Evolutionary conservation across 2,888 invertebrate species (phyloP).

Genomic region (Chaetoderma sp.): DNA sequence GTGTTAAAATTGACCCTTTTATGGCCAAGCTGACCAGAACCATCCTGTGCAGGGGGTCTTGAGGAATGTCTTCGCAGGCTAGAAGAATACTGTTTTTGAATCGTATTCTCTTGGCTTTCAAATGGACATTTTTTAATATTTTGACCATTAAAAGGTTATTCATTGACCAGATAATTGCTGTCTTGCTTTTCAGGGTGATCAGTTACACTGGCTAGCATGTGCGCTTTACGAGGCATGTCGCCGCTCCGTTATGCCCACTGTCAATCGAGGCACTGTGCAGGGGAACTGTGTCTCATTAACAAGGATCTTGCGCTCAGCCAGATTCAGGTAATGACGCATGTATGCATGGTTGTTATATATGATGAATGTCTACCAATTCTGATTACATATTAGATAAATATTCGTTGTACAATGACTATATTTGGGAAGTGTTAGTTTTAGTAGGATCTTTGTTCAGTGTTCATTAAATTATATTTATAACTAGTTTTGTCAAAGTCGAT

Average conservation of each 20-base stretch:
- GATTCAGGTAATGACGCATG: conserved; percentile 78
- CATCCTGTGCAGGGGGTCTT: too few species aligned
- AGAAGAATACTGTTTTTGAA: too few species aligned
- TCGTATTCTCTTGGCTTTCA: not conserved
- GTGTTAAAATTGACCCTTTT: too few species aligned
- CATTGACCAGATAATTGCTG: not conserved
- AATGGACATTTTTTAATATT: not conserved
- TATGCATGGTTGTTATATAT: not conserved
- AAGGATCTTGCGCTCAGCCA: conserved; percentile 87
- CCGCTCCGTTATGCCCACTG: conserved; percentile 83
- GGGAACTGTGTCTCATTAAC: conserved; percentile 94
- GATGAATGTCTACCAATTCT: not conserved
- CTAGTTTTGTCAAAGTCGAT: too few species aligned
- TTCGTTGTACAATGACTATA: too few species aligned
- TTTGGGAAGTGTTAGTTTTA: too few species aligned
- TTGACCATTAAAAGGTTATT: not conserved
- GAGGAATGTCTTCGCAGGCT: conserved; percentile 13
- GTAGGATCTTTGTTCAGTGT: too few species aligned
- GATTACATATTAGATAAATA: too few species aligned
- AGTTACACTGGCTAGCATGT: conserved; percentile 94
- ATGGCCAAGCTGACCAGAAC: too few species aligned
- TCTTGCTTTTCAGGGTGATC: conserved; percentile 77
- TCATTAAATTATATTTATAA: too few species aligned
- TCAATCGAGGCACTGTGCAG: conserved; percentile 80
- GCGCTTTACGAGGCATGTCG: conserved; percentile 91